Evolutionary conservation across 2,888 invertebrate genomes (phyloP).

Genomic region (Podabrus alpinus): DNA sequence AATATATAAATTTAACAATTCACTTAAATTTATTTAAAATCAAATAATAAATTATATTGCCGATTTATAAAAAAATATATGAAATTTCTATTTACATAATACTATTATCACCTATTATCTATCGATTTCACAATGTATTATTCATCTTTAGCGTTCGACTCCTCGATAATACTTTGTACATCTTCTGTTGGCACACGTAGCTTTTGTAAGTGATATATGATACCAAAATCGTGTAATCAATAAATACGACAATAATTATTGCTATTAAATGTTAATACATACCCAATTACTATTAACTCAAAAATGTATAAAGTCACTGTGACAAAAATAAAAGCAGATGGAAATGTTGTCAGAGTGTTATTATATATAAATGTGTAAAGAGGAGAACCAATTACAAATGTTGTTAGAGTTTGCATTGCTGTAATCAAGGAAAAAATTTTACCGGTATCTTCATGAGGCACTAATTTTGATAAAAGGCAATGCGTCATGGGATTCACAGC

Average conservation of each 20-base stretch:
- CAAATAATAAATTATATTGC: too few species aligned
- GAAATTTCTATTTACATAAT: neutral
- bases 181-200: neutral
- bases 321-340: slow-evolving; percentile 64
- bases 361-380: slow-evolving; percentile 69
- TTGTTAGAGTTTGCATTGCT: slow-evolving; percentile 66
- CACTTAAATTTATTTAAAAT: neutral
- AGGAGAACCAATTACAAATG: slow-evolving; percentile 62
- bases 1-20: too few species aligned
- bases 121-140: neutral
- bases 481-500: slow-evolving; percentile 63
- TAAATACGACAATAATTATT: neutral
- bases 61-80: neutral
- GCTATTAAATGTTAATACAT: slow-evolving; percentile 46
- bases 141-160: neutral
- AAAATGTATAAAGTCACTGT: slow-evolving; percentile 57
- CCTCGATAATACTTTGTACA: neutral
- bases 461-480: slow-evolving; percentile 64
- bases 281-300: slow-evolving; percentile 59
- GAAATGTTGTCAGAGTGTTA: slow-evolving; percentile 59
- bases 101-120: neutral
- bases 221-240: neutral
- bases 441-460: slow-evolving; percentile 63
- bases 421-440: slow-evolving; percentile 70
- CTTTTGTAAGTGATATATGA: neutral